These are phyloP conservation scores for Dendrocincla tyrannina DNA, from an alignment of 2,797 vertebrate genomes.

Conservation along the genomic window DNA sequence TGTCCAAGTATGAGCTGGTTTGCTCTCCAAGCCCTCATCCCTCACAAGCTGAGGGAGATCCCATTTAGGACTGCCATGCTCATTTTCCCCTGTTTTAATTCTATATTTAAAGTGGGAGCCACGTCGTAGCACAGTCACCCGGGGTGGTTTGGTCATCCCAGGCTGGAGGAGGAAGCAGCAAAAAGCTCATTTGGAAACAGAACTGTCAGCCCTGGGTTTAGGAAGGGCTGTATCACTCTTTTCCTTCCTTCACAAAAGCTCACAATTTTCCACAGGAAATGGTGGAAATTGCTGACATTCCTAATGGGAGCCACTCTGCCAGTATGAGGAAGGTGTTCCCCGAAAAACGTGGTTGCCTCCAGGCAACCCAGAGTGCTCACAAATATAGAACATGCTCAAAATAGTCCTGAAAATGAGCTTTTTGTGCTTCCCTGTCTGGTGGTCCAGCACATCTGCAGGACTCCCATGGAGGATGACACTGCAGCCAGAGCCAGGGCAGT, in stretches of 20 bases:
- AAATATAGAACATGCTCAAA: not conserved
- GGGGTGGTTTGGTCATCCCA: not conserved
- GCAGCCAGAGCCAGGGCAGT: not conserved
- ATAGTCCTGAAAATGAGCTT: not conserved
- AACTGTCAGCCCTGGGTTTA: not conserved
- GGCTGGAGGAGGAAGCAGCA: not conserved
- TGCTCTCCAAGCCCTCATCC: not conserved
- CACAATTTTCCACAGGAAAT: conserved; percentile 54
- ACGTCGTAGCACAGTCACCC: too few species aligned
- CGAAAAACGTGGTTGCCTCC: not conserved
- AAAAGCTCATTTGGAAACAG: not conserved
- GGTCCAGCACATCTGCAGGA: fast-evolving
- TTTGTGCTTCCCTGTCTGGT: not conserved
- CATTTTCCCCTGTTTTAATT: not conserved
- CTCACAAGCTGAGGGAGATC: not conserved
- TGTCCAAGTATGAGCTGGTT: not conserved
- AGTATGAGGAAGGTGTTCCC: not conserved
- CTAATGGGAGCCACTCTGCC: not conserved
- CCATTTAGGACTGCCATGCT: not conserved
- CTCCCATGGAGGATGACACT: fast-evolving
- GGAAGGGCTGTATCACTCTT: conserved; percentile 60
- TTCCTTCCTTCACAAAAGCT: conserved; percentile 53
- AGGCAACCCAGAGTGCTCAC: not conserved
- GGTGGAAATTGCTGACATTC: conserved; percentile 67
- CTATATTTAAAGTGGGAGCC: not conserved